phyloP scores from a whole-genome alignment of 2,888 invertebrate species.

The Lampropteryx suffumata region DNA sequence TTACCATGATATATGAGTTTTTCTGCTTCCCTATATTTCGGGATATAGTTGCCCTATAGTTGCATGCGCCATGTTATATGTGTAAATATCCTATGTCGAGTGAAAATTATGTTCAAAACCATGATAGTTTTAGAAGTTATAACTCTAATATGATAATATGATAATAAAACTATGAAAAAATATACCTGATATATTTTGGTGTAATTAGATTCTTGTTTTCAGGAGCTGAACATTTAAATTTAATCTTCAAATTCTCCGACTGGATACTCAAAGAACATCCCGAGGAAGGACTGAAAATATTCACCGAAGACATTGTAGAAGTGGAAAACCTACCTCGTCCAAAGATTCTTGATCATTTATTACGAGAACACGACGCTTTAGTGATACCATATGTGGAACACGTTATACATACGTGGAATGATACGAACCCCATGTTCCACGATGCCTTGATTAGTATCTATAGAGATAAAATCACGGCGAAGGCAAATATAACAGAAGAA shows the following conservation, averaged over 20 bases:
- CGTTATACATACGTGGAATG: conserved; percentile 94
- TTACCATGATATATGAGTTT: too few species aligned
- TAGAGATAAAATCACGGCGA: conserved; percentile 86
- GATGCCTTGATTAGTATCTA: conserved; percentile 96
- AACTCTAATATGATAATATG: too few species aligned
- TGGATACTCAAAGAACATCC: conserved; percentile 95
- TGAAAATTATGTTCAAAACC: too few species aligned
- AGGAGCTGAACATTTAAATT: conserved; percentile 90
- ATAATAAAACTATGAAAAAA: too few species aligned
- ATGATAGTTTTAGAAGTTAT: too few species aligned
- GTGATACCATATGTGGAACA: conserved; percentile 98
- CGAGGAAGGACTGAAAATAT: conserved; percentile 94
- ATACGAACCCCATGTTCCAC: conserved; percentile 92
- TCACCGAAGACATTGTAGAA: conserved; percentile 93
- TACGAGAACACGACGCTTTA: conserved; percentile 89
- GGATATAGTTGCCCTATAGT: too few species aligned
- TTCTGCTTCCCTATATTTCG: too few species aligned
- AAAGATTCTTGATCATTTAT: conserved; percentile 93
- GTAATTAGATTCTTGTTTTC: conserved; percentile 31
- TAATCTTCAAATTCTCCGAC: conserved; percentile 96
- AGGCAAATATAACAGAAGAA: conserved; percentile 60
- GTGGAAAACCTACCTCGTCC: conserved; percentile 95
- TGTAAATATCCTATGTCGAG: too few species aligned
- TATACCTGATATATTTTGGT: too few species aligned
- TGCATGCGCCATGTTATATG: too few species aligned